A percentile compares a stretch with the other conserved stretches of the same genome.
These are phyloP conservation scores for Oophaga pumilio DNA, from an alignment of 2,113 vertebrate species.

Conservation along the genomic window DNA sequence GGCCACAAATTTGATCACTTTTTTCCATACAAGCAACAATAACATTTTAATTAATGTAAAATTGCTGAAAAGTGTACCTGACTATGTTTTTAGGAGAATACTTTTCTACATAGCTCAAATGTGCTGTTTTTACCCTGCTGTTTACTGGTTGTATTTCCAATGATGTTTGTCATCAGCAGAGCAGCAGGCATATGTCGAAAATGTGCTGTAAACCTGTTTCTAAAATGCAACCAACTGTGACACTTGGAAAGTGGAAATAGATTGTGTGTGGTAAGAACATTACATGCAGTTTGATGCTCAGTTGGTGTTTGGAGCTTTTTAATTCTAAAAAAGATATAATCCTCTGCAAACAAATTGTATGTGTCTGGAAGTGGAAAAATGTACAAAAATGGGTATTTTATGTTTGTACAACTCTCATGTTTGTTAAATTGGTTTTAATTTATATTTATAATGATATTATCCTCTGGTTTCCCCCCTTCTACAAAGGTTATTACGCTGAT, in stretches of 20 bases:
- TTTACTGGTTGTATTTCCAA: slow-evolving; percentile 20
- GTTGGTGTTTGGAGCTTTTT: slow-evolving; percentile 6
- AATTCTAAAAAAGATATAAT: slow-evolving; percentile 14
- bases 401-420: neutral
- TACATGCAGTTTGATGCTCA: slow-evolving; percentile 34
- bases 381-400: neutral
- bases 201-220: slow-evolving; percentile 42
- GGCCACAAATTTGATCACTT: neutral
- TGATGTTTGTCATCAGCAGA: slow-evolving; percentile 33
- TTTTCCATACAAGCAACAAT: neutral
- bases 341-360: neutral
- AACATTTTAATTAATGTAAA: neutral
- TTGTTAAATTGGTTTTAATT: neutral
- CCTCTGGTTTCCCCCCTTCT: neutral
- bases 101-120: neutral
- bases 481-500: neutral
- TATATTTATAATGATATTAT: neutral
- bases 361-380: neutral
- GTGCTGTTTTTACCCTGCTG: slow-evolving; percentile 16
- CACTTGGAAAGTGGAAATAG: slow-evolving; percentile 38
- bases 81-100: neutral
- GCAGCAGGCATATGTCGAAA: slow-evolving; percentile 27
- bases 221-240: slow-evolving; percentile 47
- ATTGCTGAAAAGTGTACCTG: neutral
- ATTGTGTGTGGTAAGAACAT: slow-evolving; percentile 39